Base-by-base conservation (phyloP, 2,888 invertebrate genomes). In the Nemapogon koenigi region DNA sequence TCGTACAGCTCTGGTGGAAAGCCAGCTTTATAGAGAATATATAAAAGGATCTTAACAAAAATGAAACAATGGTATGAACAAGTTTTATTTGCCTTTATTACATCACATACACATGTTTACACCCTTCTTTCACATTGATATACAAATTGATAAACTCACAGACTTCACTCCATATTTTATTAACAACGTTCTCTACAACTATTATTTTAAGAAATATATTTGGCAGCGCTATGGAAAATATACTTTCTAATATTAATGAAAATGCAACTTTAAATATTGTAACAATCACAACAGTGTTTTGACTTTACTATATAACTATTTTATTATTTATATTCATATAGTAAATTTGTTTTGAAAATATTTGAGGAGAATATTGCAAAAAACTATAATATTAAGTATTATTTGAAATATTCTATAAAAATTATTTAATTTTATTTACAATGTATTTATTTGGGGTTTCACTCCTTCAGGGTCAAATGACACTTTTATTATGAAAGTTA, bases 141-240 rank as follows among this genome's bases (percentile, higher is more conserved):
- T 69, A 71, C 65, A 66, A n/a, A 63, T 70, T 55, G 63, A 68
- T 66, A 67, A 67, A 66, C 64, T 60, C 61, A 68, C 64, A 64
- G 71, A 69, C 70, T 69, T 72, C 70, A 68, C 72, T 66, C 70
- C 71, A 70, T 67, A 67, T 67, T 68, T 70, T 65, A 60, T 70
- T 67, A 72, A 71, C 67, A 72, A 68, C 66, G 54, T 65, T 57
- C 17, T 66, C 75, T 79, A 79, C 71, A 59, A 57, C 72, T 76
- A 76, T 55, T 62, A 66, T 65, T 68, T 43, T 64, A 59, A 62
- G 64, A 65, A 63, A 68, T 66, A 69, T 69, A 62, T 80, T 80
- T 80, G 80, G 80, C 80, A 79, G 79, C 80, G 57, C 80, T 80
- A 80, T 78, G 71, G 76, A 79, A 80, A 79, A 80, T 80, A 80